Conservation (phyloP, 2,888 invertebrate genomes). For the Petrolisthes manimaculis region DNA sequence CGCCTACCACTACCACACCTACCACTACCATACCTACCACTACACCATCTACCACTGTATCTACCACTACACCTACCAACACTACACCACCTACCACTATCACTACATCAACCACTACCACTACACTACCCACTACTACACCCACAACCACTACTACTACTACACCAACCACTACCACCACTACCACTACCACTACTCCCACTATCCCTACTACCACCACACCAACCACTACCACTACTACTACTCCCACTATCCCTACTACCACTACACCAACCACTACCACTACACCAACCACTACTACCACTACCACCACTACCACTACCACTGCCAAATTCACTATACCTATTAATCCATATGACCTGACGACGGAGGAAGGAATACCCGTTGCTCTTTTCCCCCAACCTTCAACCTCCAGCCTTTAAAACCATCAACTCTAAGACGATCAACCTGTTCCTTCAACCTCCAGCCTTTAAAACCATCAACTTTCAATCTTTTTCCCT, state of each 20-base stretch:
- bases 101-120: not conserved
- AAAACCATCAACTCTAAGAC: too few relatives aligned
- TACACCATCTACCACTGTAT: not conserved
- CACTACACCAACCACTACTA: not conserved
- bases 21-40: not conserved
- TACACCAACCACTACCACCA: not conserved
- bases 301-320: not conserved
- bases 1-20: not conserved
- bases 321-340: not conserved
- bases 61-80: not conserved
- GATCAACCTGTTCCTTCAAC: too few relatives aligned
- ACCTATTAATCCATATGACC: not conserved
- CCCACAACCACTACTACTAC: not conserved
- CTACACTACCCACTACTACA: not conserved
- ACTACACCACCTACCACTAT: not conserved
- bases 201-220: too few relatives aligned
- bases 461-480: too few relatives aligned
- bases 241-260: not conserved
- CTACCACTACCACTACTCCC: not conserved
- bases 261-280: constrained; percentile 9
- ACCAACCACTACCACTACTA: not conserved
- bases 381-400: not conserved
- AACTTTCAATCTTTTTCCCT: too few relatives aligned
- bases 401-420: not conserved
- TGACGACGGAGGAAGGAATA: not conserved